A percentile compares a stretch with the other conserved stretches of the same genome.
Evolutionary conservation across 2,888 invertebrate genomes (phyloP).

Genomic region (Lasiommata megera): DNA sequence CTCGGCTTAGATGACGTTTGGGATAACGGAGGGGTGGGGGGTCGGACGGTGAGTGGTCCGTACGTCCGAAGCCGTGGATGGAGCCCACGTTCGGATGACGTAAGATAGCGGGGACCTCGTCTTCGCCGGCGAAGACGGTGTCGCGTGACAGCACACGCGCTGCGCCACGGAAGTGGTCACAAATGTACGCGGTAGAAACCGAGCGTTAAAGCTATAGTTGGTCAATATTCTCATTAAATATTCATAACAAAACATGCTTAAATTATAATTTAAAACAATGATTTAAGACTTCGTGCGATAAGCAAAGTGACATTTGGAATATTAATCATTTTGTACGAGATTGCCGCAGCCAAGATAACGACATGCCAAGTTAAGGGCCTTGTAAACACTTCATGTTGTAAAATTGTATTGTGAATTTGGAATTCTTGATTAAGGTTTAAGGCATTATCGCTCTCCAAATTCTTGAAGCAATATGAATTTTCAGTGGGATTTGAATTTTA

Average conservation of each 20-base stretch:
- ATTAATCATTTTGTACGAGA: conserved; percentile 3
- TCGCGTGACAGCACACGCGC: too few relatives aligned
- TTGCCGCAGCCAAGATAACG: background rate
- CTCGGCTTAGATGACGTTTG: too few relatives aligned
- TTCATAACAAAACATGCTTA: background rate
- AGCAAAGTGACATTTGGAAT: conserved; percentile 3
- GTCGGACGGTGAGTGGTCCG: too few relatives aligned
- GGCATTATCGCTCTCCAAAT: background rate
- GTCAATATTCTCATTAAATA: too few relatives aligned
- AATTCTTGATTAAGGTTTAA: conserved; percentile 1
- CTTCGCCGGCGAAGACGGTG: too few relatives aligned
- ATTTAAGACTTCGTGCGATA: background rate
- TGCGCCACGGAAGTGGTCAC: too few relatives aligned
- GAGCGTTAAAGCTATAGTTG: too few relatives aligned
- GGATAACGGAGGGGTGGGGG: too few relatives aligned
- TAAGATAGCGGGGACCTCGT: too few relatives aligned
- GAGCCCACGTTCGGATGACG: too few relatives aligned
- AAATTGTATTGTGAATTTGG: background rate
- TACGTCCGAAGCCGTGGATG: too few relatives aligned
- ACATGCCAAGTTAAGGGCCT: background rate
- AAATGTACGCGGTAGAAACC: too few relatives aligned
- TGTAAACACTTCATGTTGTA: background rate
- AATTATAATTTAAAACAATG: background rate
- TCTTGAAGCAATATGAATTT: background rate
- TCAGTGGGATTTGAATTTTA: background rate